Evolutionary conservation across 1,140 invertebrate species (phyloP).

Genomic region (Scaptodrosophila lebanonensis): DNA sequence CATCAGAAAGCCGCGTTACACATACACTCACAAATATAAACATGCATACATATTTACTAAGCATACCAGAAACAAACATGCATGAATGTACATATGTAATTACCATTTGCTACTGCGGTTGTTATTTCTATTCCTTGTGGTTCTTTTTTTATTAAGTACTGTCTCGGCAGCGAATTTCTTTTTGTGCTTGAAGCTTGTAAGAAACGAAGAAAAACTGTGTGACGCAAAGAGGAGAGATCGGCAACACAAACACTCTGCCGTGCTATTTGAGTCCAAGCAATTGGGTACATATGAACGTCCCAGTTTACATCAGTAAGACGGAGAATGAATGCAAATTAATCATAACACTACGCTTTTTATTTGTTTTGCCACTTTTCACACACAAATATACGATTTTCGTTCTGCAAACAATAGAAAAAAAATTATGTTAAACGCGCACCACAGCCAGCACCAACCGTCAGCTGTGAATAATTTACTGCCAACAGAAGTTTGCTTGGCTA

Average conservation of each 20-base stretch:
- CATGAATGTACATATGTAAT: too few relatives aligned
- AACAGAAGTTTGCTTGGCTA: slow-evolving; percentile 22
- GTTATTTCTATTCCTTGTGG: too few relatives aligned
- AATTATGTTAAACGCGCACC: slow-evolving; percentile 8
- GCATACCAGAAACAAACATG: not conserved
- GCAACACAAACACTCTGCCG: too few relatives aligned
- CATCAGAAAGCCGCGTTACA: slow-evolving; percentile 11
- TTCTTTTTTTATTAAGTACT: too few relatives aligned
- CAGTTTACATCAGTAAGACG: not conserved
- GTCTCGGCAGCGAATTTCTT: too few relatives aligned
- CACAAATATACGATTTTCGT: slow-evolving; percentile 22
- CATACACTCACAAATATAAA: not conserved
- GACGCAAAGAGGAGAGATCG: too few relatives aligned
- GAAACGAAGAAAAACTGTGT: too few relatives aligned
- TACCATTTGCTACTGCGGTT: too few relatives aligned
- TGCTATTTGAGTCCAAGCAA: not conserved
- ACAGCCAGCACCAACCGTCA: slow-evolving; percentile 25
- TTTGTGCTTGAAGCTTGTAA: too few relatives aligned
- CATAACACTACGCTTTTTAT: slow-evolving; percentile 13
- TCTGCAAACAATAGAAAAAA: slow-evolving; percentile 20
- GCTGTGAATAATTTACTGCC: slow-evolving; percentile 26
- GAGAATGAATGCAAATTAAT: slow-evolving; percentile 17
- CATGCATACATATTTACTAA: slow-evolving; percentile 11
- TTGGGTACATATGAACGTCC: slow-evolving; percentile 24
- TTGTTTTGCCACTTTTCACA: slow-evolving; percentile 28